Percentiles rank a stretch among this genome's conserved stretches.
These are phyloP conservation scores for Diploscapter pachys DNA, from an alignment of 1,140 invertebrate genomes.

Conservation along the genomic window DNA sequence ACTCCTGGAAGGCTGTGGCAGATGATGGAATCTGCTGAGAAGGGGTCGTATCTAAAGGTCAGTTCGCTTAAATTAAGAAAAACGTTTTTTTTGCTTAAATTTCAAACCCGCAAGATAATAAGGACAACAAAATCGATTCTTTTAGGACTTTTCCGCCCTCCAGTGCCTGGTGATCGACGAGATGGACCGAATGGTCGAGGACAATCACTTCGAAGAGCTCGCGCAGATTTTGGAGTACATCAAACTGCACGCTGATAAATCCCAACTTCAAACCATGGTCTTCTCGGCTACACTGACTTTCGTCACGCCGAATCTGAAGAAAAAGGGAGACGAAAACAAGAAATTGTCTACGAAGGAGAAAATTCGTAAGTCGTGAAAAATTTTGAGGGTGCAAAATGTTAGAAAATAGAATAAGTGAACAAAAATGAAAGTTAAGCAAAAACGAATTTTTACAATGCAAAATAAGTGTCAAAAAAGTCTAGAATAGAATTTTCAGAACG, in stretches of 20 bases:
- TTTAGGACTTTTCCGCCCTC: conserved; percentile 59
- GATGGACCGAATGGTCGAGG: conserved; percentile 95
- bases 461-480: conserved; percentile 5
- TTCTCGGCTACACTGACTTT: conserved; percentile 95
- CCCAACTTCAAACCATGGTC: conserved; percentile 80
- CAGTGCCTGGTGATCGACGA: conserved; percentile 91
- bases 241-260: conserved; percentile 66
- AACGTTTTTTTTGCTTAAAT: background rate
- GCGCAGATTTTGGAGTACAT: conserved; percentile 75
- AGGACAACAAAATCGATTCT: conserved; percentile 36
- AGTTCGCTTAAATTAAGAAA: background rate
- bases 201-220: conserved; percentile 90
- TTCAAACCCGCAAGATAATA: background rate
- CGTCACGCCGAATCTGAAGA: conserved; percentile 46
- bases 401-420: no score
- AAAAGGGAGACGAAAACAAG: conserved; percentile 25
- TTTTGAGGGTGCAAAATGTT: no score
- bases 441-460: no score
- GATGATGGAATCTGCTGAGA: conserved; percentile 64
- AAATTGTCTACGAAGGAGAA: conserved; percentile 55
- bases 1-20: conserved; percentile 96
- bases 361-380: conserved; percentile 41
- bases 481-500: conserved; percentile 21
- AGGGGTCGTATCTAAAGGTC: background rate
- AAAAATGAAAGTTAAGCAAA: no score